Evolutionary conservation across 2,888 invertebrate species (phyloP).

Genomic region (Coecobrya sp.): DNA sequence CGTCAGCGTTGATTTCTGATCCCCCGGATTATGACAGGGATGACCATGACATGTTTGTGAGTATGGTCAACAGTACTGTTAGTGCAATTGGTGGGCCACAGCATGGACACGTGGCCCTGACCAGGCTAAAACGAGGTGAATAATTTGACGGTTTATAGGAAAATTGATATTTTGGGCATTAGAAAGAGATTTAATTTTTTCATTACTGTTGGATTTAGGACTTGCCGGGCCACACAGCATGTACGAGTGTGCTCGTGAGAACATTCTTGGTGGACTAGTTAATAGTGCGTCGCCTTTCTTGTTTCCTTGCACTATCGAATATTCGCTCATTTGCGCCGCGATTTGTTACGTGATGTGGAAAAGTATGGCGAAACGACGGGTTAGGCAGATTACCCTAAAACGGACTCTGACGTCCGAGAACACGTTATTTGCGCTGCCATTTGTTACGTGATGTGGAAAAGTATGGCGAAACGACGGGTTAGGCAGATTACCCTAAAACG

Average conservation of each 20-base stretch:
- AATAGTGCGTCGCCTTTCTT: conserved; percentile 93
- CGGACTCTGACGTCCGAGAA: conserved; percentile 66
- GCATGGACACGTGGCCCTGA: not conserved
- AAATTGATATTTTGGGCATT: too few species aligned
- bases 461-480: conserved; percentile 83
- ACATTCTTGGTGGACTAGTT: conserved; percentile 90
- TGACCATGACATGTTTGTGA: conserved; percentile 37
- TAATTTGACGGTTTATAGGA: too few species aligned
- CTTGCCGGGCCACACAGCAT: conserved; percentile 86
- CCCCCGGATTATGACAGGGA: not conserved
- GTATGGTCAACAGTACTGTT: conserved; percentile 21
- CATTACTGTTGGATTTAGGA: too few species aligned
- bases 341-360: conserved; percentile 93
- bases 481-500: conserved; percentile 77
- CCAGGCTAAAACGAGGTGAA: conserved; percentile 74
- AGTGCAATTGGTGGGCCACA: conserved; percentile 5
- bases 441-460: conserved; percentile 91
- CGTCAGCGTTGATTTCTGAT: conserved; percentile 48
- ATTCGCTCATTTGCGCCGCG: conserved; percentile 94
- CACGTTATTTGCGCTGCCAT: conserved; percentile 97
- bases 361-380: conserved; percentile 83
- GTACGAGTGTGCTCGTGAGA: conserved; percentile 87
- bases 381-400: conserved; percentile 76
- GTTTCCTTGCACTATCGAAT: conserved; percentile 95
- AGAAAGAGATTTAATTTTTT: too few species aligned